Base-by-base conservation (phyloP, 2,797 vertebrate genomes). In the Agapornis canus region DNA sequence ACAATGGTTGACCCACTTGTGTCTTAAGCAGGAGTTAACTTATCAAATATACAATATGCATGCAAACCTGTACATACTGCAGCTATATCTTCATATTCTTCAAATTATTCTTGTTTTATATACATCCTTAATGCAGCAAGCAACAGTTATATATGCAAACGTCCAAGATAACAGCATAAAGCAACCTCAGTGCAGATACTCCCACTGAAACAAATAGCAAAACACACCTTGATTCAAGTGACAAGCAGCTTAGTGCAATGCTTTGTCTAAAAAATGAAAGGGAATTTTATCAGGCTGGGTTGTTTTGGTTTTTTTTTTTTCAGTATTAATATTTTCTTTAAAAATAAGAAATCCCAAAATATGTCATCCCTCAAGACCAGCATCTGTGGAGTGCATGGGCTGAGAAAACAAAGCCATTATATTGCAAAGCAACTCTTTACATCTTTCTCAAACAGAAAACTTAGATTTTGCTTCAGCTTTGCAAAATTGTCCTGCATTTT, bases 341-440 rank as follows among this genome's bases (percentile, higher is more conserved):
- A 43, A 65, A 76, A 69, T 27, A 56, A 52, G 64, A 84, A 71
- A 52, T 45, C 31, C 39, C 15, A 10, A 47, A 43, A 59, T 25
- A 27, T 5, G 2, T 63, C 72, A 32, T 47, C 29, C 17, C 21
- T 45, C 68, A 42, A 56, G 32, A 72, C 7, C 22, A 88, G 14
- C 2, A 10, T 21, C 14, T 71, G 3, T 40, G 64, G n/a, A 76
- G 37, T 3, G 23, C 18, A 22, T 0, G 1, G 16, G 17, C 13
- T 65, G 31, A 64, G 70, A 89, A 84, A 86, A 78, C 12, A 61
- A 51, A 48, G 6, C 2, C 4, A 2, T n/a, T 42, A 18, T 54
- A 35, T 3, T 18, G 18, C 8, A 52, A 57, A 91, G 64, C 35
- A 61, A 42, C 5, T 43, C 31, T 69, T 77, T 35, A 61, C 6